Conservation (phyloP, 2,113 vertebrate genomes). For the Bos javanicus region DNA sequence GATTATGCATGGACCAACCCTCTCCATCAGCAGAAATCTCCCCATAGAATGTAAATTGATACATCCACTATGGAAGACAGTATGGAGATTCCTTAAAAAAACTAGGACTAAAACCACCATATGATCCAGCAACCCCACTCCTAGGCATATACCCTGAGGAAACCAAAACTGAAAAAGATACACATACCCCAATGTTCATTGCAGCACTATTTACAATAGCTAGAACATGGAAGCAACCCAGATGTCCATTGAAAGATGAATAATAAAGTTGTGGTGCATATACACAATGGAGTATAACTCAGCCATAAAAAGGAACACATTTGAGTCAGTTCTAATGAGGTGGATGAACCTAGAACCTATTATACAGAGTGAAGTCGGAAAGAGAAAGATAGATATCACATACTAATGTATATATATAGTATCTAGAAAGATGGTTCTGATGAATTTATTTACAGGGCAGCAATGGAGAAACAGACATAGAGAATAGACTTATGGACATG, state of each 20-base stretch:
- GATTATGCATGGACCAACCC: background rate
- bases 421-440: background rate
- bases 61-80: background rate
- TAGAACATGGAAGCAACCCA: background rate
- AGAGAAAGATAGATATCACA: background rate
- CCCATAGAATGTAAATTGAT: background rate
- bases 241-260: background rate
- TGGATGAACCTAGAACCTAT: background rate
- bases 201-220: background rate
- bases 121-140: background rate
- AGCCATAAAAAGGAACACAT: background rate
- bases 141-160: background rate
- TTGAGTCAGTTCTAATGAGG: background rate
- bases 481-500: background rate
- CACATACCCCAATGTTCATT: background rate
- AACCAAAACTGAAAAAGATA: background rate
- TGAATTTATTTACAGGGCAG: background rate
- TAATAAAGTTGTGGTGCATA: background rate
- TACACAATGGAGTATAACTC: background rate
- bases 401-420: background rate
- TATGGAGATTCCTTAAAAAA: background rate
- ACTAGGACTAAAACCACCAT: background rate
- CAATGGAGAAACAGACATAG: background rate
- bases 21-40: background rate
- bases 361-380: background rate